phyloP scores from a whole-genome alignment of 2,797 vertebrate species.

The Okamejei kenojei region DNA sequence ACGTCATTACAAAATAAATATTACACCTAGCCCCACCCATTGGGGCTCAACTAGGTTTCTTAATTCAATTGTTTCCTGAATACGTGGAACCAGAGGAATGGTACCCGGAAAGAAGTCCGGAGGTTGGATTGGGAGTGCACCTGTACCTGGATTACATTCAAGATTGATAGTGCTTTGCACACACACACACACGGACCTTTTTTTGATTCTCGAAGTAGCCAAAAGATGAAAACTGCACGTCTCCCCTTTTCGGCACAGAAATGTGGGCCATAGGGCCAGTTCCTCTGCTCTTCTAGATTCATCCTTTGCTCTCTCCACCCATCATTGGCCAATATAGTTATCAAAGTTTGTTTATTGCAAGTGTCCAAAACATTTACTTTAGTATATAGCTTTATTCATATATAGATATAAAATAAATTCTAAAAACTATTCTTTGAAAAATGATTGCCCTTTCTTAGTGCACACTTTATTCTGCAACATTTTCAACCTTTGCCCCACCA shows the following conservation, averaged over 20 bases:
- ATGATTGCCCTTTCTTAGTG: neutral
- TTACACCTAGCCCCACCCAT: neutral
- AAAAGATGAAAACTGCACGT: neutral
- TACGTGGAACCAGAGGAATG: neutral
- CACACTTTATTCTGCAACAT: neutral
- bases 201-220: neutral
- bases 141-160: no score
- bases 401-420: neutral
- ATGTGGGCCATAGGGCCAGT: no score
- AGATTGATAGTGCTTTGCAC: neutral
- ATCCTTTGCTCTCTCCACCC: neutral
- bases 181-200: neutral
- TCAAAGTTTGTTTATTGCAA: neutral
- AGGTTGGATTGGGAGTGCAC: neutral
- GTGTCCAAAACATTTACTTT: neutral
- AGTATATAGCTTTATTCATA: neutral
- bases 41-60: no score
- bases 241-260: neutral
- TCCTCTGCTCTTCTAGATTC: no score
- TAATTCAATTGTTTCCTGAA: neutral
- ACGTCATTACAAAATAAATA: constrained; percentile 71
- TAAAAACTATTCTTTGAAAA: constrained; percentile 1
- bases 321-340: neutral
- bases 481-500: neutral
- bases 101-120: no score